Evolutionary conservation across 2,888 invertebrate species (phyloP).

Genomic region (Polia nebulosa): DNA sequence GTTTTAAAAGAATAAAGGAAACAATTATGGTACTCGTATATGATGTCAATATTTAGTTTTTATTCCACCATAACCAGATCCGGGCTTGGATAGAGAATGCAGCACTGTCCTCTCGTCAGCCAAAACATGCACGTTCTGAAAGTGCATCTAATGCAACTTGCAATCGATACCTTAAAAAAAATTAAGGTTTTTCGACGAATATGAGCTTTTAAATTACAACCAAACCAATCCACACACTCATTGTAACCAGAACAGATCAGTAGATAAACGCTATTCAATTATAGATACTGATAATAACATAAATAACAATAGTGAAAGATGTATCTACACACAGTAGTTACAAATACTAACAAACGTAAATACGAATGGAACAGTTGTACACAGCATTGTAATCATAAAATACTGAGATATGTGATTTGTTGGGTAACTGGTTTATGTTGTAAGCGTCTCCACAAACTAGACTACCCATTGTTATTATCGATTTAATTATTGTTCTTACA

Average conservation of each 20-base stretch:
- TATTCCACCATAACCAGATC: too few species aligned
- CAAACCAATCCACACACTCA: not conserved
- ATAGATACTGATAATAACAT: not conserved
- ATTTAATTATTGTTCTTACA: not conserved
- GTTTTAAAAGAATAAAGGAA: too few species aligned
- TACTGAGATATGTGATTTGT: conserved; percentile 54
- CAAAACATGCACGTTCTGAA: too few species aligned
- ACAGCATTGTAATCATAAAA: conserved; percentile 47
- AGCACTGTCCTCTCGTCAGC: too few species aligned
- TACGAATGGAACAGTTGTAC: conserved; percentile 28
- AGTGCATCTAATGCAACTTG: too few species aligned
- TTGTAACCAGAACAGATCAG: not conserved
- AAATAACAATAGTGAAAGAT: conserved; percentile 12
- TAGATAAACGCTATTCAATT: not conserved
- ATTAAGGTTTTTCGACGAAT: too few species aligned
- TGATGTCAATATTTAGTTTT: too few species aligned
- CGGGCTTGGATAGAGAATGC: too few species aligned
- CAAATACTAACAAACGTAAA: conserved; percentile 24
- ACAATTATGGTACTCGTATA: too few species aligned
- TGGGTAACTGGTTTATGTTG: conserved; percentile 21
- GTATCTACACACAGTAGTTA: not conserved
- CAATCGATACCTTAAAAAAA: too few species aligned
- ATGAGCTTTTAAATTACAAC: not conserved
- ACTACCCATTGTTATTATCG: not conserved
- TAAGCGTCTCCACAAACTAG: conserved; percentile 34